Percentiles rank a stretch among this genome's conserved stretches.
phyloP scores from a whole-genome alignment of 2,113 vertebrate species.

The Seriola dumerili region DNA sequence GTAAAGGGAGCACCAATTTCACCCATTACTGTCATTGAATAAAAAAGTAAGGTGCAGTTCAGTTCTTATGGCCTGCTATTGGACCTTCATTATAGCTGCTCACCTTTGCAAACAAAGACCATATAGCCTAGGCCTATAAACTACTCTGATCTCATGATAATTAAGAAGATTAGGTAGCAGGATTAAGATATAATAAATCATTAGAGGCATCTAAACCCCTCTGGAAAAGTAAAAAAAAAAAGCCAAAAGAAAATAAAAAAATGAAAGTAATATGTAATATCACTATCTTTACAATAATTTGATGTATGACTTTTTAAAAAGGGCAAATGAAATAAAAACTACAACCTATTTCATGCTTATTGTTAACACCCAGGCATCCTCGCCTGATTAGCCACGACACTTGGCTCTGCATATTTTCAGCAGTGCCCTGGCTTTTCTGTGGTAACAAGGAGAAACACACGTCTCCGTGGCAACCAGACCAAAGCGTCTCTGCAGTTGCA shows the following conservation, averaged over 20 bases:
- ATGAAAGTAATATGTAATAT: background rate
- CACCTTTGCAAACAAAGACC: constrained; percentile 8
- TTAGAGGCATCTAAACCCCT: too few species aligned
- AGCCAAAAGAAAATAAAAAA: background rate
- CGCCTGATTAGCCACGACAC: background rate
- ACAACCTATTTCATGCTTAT: background rate
- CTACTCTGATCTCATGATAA: background rate
- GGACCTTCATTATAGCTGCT: background rate
- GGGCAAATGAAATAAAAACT: background rate
- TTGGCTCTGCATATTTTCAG: background rate
- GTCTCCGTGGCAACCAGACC: constrained; percentile 65
- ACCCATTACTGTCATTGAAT: constrained; percentile 17
- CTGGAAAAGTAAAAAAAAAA: background rate
- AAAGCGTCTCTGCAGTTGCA: constrained; percentile 69
- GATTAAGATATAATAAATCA: background rate
- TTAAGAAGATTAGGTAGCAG: background rate
- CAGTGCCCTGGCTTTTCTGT: constrained; percentile 41
- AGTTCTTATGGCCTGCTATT: background rate
- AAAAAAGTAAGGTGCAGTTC: background rate
- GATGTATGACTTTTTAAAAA: background rate
- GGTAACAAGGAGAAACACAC: constrained; percentile 47
- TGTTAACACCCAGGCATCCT: background rate
- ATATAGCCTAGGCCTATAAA: background rate
- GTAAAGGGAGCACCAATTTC: background rate
- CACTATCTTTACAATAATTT: background rate